Evolutionary conservation across 1,140 invertebrate genomes (phyloP).

Genomic region (Scaptomyza pallida): DNA sequence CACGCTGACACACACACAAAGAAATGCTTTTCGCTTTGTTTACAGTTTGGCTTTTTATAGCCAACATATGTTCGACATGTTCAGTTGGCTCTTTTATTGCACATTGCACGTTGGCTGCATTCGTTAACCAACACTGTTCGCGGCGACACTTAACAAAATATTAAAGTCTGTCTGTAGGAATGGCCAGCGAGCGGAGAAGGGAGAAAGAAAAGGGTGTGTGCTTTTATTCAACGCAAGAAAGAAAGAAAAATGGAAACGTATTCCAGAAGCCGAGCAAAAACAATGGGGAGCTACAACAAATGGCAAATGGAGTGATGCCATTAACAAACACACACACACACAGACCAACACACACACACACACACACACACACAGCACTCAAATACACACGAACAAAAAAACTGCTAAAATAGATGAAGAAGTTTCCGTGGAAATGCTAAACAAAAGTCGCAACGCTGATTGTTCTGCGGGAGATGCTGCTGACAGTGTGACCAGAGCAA

Average conservation of each 20-base stretch:
- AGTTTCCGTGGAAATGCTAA: constrained; percentile 42
- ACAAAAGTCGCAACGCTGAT: constrained; percentile 51
- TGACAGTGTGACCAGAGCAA: constrained; percentile 40
- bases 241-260: constrained; percentile 24
- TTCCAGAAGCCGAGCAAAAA: constrained; percentile 49
- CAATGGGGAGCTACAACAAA: constrained; percentile 65
- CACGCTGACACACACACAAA: constrained; percentile 1
- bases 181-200: neutral
- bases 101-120: constrained; percentile 29
- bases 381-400: constrained; percentile 7
- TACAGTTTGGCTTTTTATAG: constrained; percentile 70
- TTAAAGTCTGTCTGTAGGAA: constrained; percentile 30
- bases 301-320: constrained; percentile 70
- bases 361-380: constrained; percentile 17
- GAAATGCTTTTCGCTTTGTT: constrained; percentile 53
- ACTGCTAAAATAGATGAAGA: constrained; percentile 64
- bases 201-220: neutral
- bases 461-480: constrained; percentile 20
- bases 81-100: constrained; percentile 54
- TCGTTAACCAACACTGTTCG: constrained; percentile 62
- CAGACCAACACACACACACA: constrained; percentile 24
- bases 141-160: constrained; percentile 40
- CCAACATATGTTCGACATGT: constrained; percentile 71
- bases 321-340: constrained; percentile 62
- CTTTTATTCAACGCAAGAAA: constrained; percentile 25